These are phyloP conservation scores for Cossypha polioptera DNA, from an alignment of 2,797 vertebrate species.

Conservation along the genomic window DNA sequence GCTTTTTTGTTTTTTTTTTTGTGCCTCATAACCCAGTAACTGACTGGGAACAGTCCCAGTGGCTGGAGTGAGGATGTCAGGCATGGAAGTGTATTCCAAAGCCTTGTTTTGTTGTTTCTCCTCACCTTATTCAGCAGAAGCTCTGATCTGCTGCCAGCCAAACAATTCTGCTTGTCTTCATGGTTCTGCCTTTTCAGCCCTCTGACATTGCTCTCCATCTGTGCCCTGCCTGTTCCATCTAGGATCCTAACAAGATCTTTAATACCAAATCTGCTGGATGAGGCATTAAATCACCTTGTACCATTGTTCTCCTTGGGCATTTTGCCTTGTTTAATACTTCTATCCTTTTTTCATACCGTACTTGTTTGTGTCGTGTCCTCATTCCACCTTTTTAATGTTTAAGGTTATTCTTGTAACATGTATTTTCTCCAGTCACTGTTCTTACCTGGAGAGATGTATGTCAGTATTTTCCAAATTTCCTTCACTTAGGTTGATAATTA, in stretches of 20 bases:
- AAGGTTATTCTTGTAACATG: background rate
- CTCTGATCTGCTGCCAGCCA: background rate
- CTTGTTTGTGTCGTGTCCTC: background rate
- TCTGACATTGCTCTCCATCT: background rate
- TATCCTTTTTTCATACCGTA: background rate
- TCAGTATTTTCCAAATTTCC: background rate
- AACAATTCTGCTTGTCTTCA: background rate
- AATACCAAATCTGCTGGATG: background rate
- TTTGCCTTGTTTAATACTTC: background rate
- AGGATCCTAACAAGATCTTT: background rate
- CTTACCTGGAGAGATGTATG: background rate
- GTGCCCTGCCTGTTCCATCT: background rate
- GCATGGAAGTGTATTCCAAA: background rate
- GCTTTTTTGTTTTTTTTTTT: background rate
- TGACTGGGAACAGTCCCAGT: background rate
- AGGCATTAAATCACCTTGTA: background rate
- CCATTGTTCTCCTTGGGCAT: background rate
- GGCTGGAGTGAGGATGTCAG: background rate
- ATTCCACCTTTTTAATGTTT: background rate
- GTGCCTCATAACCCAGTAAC: background rate
- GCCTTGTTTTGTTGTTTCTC: background rate
- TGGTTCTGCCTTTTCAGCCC: background rate
- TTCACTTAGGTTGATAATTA: background rate
- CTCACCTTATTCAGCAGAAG: background rate
- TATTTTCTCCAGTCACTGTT: background rate